phyloP scores from a whole-genome alignment of 2,113 vertebrate genomes.

The Chloropsis hardwickii region DNA sequence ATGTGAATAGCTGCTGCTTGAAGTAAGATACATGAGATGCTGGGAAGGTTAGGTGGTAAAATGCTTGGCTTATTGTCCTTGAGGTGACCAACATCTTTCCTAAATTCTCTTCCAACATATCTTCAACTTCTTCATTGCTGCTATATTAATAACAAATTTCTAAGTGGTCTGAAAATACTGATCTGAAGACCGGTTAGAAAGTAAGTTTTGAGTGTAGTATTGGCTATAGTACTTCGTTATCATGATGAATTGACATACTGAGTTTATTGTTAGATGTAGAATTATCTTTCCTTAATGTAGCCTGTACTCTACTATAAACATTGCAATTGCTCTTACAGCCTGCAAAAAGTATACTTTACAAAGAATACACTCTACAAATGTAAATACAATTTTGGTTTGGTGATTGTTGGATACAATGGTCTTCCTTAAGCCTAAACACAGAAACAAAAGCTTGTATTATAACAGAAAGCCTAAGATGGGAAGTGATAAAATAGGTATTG shows the following conservation, averaged over 20 bases:
- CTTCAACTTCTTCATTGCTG: not conserved
- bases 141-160: not conserved
- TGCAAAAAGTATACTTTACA: conserved; percentile 60
- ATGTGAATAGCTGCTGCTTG: not conserved
- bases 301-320: conserved; percentile 44
- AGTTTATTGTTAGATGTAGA: conserved; percentile 38
- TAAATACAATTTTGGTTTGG: conserved; percentile 75
- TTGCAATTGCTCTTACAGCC: conserved; percentile 50
- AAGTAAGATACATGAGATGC: not conserved
- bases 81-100: not conserved
- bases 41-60: not conserved
- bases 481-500: conserved; percentile 92
- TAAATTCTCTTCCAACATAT: not conserved
- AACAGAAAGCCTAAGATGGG: conserved; percentile 83
- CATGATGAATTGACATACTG: not conserved
- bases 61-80: not conserved
- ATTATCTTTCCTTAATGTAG: conserved; percentile 54
- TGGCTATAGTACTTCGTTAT: not conserved
- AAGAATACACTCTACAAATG: conserved; percentile 72
- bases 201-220: not conserved
- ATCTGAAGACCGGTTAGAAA: not conserved
- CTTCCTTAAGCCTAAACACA: conserved; percentile 78
- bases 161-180: not conserved
- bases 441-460: conserved; percentile 86
- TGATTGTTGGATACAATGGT: conserved; percentile 77